Percentiles rank a stretch among this genome's conserved stretches.
These are phyloP conservation scores for Catharus ustulatus DNA, from an alignment of 2,797 vertebrate species.

Conservation along the genomic window DNA sequence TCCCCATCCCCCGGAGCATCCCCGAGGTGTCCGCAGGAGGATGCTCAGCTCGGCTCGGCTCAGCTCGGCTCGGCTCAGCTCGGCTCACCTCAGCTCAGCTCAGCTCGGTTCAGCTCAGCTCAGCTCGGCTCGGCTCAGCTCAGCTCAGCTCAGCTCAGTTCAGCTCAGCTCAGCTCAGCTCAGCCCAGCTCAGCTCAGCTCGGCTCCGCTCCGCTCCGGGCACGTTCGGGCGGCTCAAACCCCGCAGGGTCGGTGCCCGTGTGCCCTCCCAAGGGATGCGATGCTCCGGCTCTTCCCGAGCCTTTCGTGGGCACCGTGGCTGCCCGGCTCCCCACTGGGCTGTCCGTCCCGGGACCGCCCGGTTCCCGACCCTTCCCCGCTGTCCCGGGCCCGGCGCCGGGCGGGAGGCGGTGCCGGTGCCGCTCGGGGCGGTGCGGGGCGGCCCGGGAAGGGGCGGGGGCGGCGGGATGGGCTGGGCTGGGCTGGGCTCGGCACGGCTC, in stretches of 20 bases:
- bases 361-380: neutral
- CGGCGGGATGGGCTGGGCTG: neutral
- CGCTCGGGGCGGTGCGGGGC: constrained; percentile 43
- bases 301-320: accelerated
- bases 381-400: neutral
- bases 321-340: neutral
- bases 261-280: neutral
- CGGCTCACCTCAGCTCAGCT: neutral
- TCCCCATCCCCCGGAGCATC: neutral
- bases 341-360: neutral
- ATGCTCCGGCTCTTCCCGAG: neutral
- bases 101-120: no score
- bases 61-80: neutral
- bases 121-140: neutral
- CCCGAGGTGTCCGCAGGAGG: neutral
- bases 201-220: neutral
- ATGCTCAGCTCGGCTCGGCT: neutral
- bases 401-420: constrained; percentile 54
- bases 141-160: neutral
- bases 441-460: constrained; percentile 35
- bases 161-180: neutral
- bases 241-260: neutral
- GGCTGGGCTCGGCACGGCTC: neutral
- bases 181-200: no score
- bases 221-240: accelerated